Evolutionary conservation across 1,140 invertebrate genomes (phyloP).

Genomic region (Heliconius melpomene): DNA sequence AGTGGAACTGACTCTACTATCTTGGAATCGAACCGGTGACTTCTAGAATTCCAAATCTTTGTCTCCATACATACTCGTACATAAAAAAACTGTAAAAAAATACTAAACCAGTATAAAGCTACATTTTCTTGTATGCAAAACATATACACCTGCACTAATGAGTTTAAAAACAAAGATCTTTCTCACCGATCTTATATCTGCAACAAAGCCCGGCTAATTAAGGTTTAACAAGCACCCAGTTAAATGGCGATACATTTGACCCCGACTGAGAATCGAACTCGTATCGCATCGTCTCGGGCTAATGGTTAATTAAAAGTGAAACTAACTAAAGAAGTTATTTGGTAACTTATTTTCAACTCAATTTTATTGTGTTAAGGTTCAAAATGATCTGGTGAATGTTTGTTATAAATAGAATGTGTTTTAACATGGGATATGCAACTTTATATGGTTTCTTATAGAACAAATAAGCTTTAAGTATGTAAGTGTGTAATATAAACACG

Average conservation of each 20-base stretch:
- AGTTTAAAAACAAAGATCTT: slow-evolving; percentile 13
- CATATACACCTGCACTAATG: slow-evolving; percentile 4
- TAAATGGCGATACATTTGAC: slow-evolving; percentile 13
- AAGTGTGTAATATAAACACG: neutral
- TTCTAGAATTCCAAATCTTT: too few species aligned
- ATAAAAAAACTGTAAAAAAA: too few species aligned
- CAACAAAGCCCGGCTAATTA: slow-evolving; percentile 9
- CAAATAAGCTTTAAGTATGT: too few species aligned
- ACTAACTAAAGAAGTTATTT: neutral
- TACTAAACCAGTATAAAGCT: neutral
- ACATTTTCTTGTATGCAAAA: slow-evolving; percentile 5
- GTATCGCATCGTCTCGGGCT: slow-evolving; percentile 13
- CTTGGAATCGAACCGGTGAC: too few species aligned
- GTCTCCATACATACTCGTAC: too few species aligned
- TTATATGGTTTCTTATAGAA: neutral
- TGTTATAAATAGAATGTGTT: neutral
- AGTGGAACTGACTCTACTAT: too few species aligned
- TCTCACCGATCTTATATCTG: slow-evolving; percentile 14
- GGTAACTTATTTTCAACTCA: neutral
- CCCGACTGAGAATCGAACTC: neutral
- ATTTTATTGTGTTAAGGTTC: neutral
- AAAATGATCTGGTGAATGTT: neutral
- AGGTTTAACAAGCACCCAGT: slow-evolving; percentile 15
- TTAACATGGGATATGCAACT: slow-evolving; percentile 1
- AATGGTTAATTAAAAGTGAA: slow-evolving; percentile 16